phyloP scores from a whole-genome alignment of 2,113 vertebrate genomes.

The Lasiurus cinereus region DNA sequence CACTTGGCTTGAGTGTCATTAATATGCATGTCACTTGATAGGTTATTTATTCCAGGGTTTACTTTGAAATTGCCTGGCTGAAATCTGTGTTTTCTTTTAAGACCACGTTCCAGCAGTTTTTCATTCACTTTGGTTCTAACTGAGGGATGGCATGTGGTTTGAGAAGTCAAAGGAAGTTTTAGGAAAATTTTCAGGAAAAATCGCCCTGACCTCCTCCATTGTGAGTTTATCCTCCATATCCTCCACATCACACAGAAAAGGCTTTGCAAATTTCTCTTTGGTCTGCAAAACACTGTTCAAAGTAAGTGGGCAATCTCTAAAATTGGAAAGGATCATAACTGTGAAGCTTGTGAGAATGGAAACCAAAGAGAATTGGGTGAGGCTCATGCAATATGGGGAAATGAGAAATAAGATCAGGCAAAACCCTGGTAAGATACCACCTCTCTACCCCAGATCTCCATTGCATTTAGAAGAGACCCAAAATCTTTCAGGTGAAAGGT shows the following conservation, averaged over 20 bases:
- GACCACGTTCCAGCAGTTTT: slow-evolving; percentile 76
- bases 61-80: slow-evolving; percentile 78
- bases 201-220: slow-evolving; percentile 53
- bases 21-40: slow-evolving; percentile 73
- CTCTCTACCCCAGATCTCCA: not conserved
- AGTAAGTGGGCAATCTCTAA: not conserved
- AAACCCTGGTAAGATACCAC: not conserved
- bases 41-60: slow-evolving; percentile 76
- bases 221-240: not conserved
- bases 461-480: not conserved
- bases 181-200: slow-evolving; percentile 72
- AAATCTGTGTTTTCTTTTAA: slow-evolving; percentile 74
- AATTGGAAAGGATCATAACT: not conserved
- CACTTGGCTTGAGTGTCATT: slow-evolving; percentile 73
- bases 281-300: slow-evolving; percentile 13
- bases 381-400: not conserved
- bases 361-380: not conserved
- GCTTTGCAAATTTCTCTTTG: slow-evolving; percentile 5
- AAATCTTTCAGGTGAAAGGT: not conserved
- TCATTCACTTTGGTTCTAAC: slow-evolving; percentile 59
- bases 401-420: not conserved
- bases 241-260: not conserved
- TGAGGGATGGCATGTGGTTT: not conserved
- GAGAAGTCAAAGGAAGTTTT: slow-evolving; percentile 69
- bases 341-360: not conserved